Evolutionary conservation across 2,888 invertebrate species (phyloP), one percentile per base, ranked within the genome.

Genomic region (Conistra vaccinii): DNA sequence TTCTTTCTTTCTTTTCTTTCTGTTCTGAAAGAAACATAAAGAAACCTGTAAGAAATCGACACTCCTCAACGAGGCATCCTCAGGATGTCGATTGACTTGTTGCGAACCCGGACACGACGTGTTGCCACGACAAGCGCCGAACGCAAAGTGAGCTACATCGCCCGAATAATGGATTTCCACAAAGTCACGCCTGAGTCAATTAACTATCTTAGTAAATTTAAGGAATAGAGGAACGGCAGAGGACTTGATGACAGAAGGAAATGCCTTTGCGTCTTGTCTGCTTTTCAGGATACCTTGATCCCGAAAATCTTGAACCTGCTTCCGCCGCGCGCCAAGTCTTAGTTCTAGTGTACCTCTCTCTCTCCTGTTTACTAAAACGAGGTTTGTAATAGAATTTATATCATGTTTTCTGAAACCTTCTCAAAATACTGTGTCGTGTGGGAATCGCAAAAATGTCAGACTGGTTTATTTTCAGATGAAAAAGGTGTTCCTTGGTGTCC

Each of bases 401-500:
- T 26, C 29, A 9, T 48, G 29, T 45, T 45, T 45, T 23, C 2
- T 45, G 10, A 2, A 7, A 9, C 23, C 9, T 7, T 45, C 29
- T 9, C 23, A 48, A 14, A 32, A 45, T 29, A 65, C 4, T 29
- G 7, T 65, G 4, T 10, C 10, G 3, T 32, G 9, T 1, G 4
- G 9, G 23, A 14, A 42, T n/a, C 12, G 35, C 20, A 51, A 29
- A 74, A 78, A 57, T 3, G 12, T 26, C n/a, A 67, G 48, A 39
- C 53, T 45, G 32, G 6, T 55, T 73, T 63, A 65, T 55, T 76
- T 55, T 45, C 9, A 48, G n/a, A 39, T 3, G n/a, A 23, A 60
- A 51, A 68, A 68, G 26, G 26, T 66, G 42, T 45, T 23, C 12
- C 3, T 76, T 26, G 45, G 29, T 73, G 35, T 3, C 35, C 73